Percentiles rank a stretch among this genome's conserved stretches.
phyloP scores from a whole-genome alignment of 1,140 invertebrate genomes.

The Temnothorax curvispinosus region DNA sequence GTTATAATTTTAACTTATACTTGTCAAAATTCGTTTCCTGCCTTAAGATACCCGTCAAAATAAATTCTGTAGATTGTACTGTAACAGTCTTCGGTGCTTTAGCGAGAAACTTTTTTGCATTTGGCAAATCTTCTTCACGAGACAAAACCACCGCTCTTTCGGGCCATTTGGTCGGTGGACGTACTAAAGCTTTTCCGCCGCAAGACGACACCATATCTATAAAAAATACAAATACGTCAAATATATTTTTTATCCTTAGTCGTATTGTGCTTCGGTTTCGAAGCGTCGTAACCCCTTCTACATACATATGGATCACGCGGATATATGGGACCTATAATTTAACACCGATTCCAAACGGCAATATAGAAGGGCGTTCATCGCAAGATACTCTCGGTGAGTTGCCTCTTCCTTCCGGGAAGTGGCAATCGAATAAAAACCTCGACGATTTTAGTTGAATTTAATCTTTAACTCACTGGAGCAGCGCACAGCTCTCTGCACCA shows the following conservation, averaged over 20 bases:
- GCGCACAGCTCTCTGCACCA: no score
- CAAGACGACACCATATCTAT: constrained; percentile 82
- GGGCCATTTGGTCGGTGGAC: constrained; percentile 79
- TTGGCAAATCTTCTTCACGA: constrained; percentile 77
- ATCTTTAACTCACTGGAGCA: no score
- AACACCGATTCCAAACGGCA: no score
- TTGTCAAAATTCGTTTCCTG: constrained; percentile 81
- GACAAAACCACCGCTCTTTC: constrained; percentile 82
- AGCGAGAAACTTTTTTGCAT: constrained; percentile 77
- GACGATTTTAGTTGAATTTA: no score
- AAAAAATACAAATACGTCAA: constrained; percentile 68
- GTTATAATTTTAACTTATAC: constrained; percentile 54
- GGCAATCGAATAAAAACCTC: no score
- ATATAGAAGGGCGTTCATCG: no score
- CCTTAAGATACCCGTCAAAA: constrained; percentile 84
- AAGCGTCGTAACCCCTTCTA: no score
- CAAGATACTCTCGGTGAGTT: no score
- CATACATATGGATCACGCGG: no score
- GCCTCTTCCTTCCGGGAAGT: no score
- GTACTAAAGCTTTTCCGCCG: constrained; percentile 79
- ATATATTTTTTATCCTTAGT: neutral
- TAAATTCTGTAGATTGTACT: constrained; percentile 83
- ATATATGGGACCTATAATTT: no score
- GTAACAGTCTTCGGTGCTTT: constrained; percentile 79
- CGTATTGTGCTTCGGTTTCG: no score